Conservation (phyloP, 2,888 invertebrate species). For the Ceramica pisi region DNA sequence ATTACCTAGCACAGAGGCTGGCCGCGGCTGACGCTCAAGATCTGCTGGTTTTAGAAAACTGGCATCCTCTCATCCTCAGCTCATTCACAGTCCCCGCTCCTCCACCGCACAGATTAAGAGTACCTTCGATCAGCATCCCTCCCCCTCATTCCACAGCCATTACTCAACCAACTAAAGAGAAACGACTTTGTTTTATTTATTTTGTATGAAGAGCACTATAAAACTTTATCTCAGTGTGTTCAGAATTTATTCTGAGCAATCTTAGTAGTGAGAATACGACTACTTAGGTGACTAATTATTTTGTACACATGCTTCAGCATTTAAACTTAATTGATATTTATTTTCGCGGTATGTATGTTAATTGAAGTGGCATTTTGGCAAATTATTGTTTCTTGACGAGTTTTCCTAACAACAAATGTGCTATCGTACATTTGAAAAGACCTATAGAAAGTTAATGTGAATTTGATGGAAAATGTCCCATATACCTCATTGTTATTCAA, state of each 20-base stretch:
- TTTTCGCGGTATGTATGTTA: background rate
- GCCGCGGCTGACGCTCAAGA: background rate
- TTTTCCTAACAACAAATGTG: conserved; percentile 22
- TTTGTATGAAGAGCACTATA: conserved; percentile 39
- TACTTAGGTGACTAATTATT: conserved; percentile 22
- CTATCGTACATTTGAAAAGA: conserved; percentile 23
- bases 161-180: conserved; percentile 26
- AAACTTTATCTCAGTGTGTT: conserved; percentile 42
- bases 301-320: background rate
- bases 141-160: conserved; percentile 20
- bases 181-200: conserved; percentile 32
- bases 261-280: conserved; percentile 4
- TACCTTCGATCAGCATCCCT: conserved; percentile 20
- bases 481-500: conserved; percentile 72
- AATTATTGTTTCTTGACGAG: conserved; percentile 24
- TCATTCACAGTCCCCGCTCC: conserved; percentile 51
- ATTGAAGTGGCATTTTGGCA: conserved; percentile 15
- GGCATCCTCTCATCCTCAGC: conserved; percentile 44
- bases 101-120: conserved; percentile 51
- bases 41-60: conserved; percentile 33
- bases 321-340: conserved; percentile 19
- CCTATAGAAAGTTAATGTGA: conserved; percentile 60
- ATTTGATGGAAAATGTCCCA: conserved; percentile 67
- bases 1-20: conserved; percentile 32
- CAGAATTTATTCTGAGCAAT: conserved; percentile 39